A percentile compares a stretch with the other conserved stretches of the same genome.
phyloP scores from a whole-genome alignment of 2,113 vertebrate genomes.

The Neogale vison region DNA sequence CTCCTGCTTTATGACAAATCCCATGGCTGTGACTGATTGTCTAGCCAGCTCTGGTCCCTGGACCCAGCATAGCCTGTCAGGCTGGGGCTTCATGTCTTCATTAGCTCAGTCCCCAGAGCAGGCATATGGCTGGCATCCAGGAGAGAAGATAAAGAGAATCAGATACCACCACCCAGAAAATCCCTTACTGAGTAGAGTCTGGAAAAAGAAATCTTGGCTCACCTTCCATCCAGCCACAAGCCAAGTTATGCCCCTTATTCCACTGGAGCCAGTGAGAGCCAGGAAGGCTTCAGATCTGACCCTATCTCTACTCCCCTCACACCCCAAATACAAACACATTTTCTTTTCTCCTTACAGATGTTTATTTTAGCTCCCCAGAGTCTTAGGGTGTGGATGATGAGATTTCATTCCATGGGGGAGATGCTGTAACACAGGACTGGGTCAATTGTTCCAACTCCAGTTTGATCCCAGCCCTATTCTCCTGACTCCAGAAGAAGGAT shows the following conservation, averaged over 20 bases:
- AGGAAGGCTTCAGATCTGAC: background rate
- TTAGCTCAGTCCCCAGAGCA: conserved; percentile 33
- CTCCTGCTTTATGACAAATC: conserved; percentile 33
- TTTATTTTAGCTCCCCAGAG: background rate
- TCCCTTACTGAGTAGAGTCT: background rate
- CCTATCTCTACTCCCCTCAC: no score
- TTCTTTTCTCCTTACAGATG: background rate
- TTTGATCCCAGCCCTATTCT: background rate
- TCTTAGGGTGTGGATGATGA: background rate
- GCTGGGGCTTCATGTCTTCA: conserved; percentile 33
- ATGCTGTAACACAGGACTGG: background rate
- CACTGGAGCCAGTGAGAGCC: background rate
- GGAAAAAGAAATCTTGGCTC: background rate
- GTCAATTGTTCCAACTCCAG: background rate
- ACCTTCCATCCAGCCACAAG: background rate
- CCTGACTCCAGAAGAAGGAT: background rate
- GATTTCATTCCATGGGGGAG: background rate
- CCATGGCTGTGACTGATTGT: conserved; percentile 16
- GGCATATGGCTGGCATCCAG: background rate
- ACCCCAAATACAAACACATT: background rate
- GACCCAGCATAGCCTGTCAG: background rate
- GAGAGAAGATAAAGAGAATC: background rate
- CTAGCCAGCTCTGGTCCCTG: background rate
- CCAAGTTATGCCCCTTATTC: background rate
- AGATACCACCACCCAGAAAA: background rate